phyloP scores from a whole-genome alignment of 1,140 invertebrate species.

The Paraescarpia echinospica region DNA sequence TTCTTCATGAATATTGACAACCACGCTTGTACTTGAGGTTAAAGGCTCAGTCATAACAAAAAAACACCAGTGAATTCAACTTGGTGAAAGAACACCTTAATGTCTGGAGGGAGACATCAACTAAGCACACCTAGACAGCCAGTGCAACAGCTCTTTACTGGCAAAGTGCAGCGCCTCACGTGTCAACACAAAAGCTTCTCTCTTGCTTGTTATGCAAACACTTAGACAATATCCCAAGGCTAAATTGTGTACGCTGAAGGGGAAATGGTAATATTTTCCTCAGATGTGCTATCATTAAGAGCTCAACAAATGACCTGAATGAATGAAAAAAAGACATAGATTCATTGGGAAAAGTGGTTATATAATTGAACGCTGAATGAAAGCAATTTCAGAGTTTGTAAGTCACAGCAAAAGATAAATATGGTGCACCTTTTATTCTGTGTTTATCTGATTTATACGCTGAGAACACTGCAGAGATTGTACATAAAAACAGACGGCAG shows the following conservation, averaged over 20 bases:
- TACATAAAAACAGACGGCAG: neutral
- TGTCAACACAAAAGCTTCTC: neutral
- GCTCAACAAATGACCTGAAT: neutral
- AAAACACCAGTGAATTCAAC: neutral
- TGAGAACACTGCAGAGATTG: neutral
- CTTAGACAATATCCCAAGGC: neutral
- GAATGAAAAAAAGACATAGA: neutral
- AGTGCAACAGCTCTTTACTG: neutral
- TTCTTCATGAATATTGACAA: neutral
- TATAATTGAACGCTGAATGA: no score
- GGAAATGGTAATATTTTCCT: neutral
- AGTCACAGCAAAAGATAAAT: neutral
- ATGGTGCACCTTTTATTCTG: neutral
- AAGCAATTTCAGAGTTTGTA: neutral
- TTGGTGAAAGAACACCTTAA: neutral
- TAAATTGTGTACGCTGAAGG: neutral
- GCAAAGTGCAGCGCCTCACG: neutral
- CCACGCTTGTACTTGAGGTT: neutral
- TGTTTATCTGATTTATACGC: neutral
- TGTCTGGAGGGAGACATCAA: neutral
- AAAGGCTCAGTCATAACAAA: neutral
- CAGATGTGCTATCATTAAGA: neutral
- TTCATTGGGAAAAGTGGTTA: neutral
- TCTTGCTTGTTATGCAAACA: neutral
- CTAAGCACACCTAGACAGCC: neutral